Percentiles rank a stretch among this genome's conserved stretches.
phyloP scores from a whole-genome alignment of 2,797 vertebrate species.

The Tragopan temminckii region DNA sequence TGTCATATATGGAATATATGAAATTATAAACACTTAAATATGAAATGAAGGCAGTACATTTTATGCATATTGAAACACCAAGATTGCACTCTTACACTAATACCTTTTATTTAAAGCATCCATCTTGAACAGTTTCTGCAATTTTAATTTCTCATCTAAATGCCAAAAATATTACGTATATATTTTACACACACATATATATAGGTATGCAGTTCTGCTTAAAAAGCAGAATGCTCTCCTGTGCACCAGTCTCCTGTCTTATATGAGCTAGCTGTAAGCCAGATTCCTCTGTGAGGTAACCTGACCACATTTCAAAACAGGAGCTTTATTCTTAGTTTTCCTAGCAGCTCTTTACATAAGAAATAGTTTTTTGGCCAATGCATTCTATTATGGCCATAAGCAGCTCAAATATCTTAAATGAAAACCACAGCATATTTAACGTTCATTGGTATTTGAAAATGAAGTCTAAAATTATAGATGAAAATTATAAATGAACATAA shows the following conservation, averaged over 20 bases:
- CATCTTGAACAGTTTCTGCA: neutral
- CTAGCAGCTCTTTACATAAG: neutral
- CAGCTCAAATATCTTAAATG: neutral
- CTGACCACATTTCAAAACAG: neutral
- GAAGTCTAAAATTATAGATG: neutral
- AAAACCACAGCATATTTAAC: neutral
- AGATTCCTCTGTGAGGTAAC: neutral
- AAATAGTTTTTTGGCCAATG: neutral
- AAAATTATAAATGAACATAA: neutral
- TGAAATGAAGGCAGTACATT: neutral
- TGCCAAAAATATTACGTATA: neutral
- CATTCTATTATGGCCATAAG: neutral
- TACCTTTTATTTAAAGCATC: rapidly evolving
- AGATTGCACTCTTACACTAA: neutral
- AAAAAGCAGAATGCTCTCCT: neutral
- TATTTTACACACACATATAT: neutral
- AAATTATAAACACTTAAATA: neutral
- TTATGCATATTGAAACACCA: neutral
- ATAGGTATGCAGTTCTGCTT: neutral
- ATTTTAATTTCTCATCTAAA: neutral
- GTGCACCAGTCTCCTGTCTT: neutral
- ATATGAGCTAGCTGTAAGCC: neutral
- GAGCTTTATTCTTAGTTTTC: neutral
- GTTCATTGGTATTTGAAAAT: neutral
- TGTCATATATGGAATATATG: too few species aligned